phyloP scores from a whole-genome alignment of 2,797 vertebrate species.

The Aratinga solstitialis region DNA sequence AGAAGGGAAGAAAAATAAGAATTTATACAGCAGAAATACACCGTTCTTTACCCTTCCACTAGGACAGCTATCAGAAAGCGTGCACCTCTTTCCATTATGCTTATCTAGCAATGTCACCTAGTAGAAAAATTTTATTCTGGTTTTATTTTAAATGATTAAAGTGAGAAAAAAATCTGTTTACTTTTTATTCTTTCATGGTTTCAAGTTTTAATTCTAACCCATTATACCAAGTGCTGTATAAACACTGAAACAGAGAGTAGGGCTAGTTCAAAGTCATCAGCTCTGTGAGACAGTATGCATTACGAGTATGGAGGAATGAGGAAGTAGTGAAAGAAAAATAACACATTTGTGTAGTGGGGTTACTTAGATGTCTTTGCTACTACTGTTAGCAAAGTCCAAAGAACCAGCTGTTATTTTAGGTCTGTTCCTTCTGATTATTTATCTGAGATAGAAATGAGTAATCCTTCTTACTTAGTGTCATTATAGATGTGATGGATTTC shows the following conservation, averaged over 20 bases:
- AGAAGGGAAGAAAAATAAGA: neutral
- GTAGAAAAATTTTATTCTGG: neutral
- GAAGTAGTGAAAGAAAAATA: neutral
- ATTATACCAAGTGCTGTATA: neutral
- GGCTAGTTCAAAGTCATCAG: neutral
- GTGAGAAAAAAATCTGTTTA: neutral
- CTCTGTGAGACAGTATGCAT: neutral
- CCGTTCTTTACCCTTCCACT: neutral
- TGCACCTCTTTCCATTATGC: neutral
- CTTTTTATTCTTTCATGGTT: neutral
- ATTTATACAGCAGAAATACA: neutral
- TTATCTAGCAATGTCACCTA: neutral
- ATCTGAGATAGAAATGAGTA: neutral
- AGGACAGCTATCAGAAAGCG: neutral
- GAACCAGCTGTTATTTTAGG: neutral
- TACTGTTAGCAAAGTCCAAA: neutral
- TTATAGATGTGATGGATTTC: neutral
- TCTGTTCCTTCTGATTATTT: neutral
- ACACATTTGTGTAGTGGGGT: neutral
- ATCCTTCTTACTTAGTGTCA: neutral
- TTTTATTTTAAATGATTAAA: neutral
- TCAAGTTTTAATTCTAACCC: neutral
- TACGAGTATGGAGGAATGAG: neutral
- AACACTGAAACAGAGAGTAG: neutral
- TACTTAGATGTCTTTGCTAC: neutral